Base-by-base conservation (phyloP, 2,797 vertebrate species). In the Enoplosus armatus region DNA sequence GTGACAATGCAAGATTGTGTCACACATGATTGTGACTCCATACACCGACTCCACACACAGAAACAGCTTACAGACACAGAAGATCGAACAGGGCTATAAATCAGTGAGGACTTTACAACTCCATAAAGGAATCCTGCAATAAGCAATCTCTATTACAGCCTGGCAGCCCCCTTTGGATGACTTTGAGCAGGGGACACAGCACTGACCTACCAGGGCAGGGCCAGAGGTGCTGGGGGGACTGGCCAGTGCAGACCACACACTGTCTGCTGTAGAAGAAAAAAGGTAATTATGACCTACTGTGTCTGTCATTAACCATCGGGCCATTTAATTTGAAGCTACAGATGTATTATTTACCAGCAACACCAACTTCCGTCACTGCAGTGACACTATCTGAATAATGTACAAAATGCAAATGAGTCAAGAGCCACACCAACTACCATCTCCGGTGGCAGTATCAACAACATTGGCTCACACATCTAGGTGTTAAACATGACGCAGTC, bases 141-240 rank as follows among this genome's bases (percentile, higher is more conserved):
- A 93, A 75, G 82, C 86, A 82, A 90, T 90, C 85, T 91, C 87
- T 75, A 88, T 94, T 89, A 89, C 71, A 82, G 41, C 69, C 56
- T 66, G 33, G 63, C 77, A 72, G 78, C 10, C 41, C 70, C 54
- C 43, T 61, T 70, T 64, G 77, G 83, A 60, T 87, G 90, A 92
- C 88, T 89, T 85, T 91, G 84, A 71, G 70, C 59, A 70, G 77
- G 79, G 84, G 78, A 76, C 77, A 72, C 11, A 58, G 22, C 37
- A 22, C 60, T 11, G 55, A 51, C 61, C 18, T 43, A 45, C 4
- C 67, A 56, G 6, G 43, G 63, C 31, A 24, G 62, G 56, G 24
- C 37, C 47, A 41, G 33, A 60, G 48, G 84, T 39, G 48, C 51
- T 48, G 15, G 1, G 29, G 35, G 16, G 10, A 48, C 24, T 8